Evolutionary conservation across 2,888 invertebrate species (phyloP).

Genomic region (Aphidius colemani): DNA sequence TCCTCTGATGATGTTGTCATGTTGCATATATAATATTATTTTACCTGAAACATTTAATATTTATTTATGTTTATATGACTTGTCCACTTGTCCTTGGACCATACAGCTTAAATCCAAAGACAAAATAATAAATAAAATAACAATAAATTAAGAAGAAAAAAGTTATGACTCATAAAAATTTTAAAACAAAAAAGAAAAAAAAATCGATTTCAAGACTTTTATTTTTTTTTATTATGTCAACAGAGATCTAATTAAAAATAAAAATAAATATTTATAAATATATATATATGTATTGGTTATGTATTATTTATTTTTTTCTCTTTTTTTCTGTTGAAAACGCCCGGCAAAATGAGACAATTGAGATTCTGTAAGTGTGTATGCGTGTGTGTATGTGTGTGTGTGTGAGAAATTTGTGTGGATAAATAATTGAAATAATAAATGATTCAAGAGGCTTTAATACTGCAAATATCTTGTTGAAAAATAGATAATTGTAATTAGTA

Average conservation of each 20-base stretch:
- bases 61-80: neutral
- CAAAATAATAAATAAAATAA: constrained; percentile 2
- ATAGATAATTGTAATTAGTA: too few species aligned
- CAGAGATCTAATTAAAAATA: too few species aligned
- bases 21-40: constrained; percentile 41
- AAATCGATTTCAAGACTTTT: too few species aligned
- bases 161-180: too few species aligned
- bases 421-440: neutral
- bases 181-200: too few species aligned
- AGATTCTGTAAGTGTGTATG: neutral
- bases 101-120: too few species aligned
- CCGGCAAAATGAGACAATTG: neutral
- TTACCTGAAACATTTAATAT: neutral
- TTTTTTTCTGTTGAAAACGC: neutral
- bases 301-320: too few species aligned
- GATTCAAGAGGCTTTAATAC: neutral
- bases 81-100: too few species aligned
- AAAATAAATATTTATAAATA: too few species aligned
- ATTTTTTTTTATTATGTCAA: too few species aligned
- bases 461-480: neutral
- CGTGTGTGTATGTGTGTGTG: neutral
- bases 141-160: neutral
- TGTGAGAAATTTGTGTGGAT: neutral
- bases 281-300: too few species aligned
- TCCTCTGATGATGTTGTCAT: constrained; percentile 94